These are phyloP conservation scores for Pangasius larnaudii DNA, from an alignment of 2,797 vertebrate species.

Conservation along the genomic window DNA sequence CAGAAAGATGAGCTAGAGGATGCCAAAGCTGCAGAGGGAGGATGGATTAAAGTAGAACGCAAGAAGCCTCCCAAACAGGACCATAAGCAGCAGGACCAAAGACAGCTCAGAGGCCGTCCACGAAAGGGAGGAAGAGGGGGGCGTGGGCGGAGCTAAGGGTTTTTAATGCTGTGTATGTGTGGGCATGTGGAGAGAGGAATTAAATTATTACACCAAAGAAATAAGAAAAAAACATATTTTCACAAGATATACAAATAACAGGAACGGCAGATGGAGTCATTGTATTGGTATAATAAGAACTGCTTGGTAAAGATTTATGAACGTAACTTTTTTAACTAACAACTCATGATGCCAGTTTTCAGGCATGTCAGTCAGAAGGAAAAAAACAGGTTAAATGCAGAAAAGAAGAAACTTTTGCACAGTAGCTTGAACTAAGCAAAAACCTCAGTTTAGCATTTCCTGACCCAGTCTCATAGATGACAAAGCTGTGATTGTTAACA, in stretches of 20 bases:
- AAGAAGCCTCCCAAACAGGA: slow-evolving; percentile 82
- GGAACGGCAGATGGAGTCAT: neutral
- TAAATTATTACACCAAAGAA: slow-evolving; percentile 27
- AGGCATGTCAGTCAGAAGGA: neutral
- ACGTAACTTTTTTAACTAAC: neutral
- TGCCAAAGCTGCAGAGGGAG: slow-evolving; percentile 80
- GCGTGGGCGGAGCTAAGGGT: slow-evolving; percentile 71
- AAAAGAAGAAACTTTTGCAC: neutral
- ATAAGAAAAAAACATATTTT: neutral
- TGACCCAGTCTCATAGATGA: neutral
- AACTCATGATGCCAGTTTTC: neutral
- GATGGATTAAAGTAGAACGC: slow-evolving; percentile 93
- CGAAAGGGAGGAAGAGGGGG: slow-evolving; percentile 76
- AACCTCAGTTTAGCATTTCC: neutral
- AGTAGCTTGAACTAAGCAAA: neutral
- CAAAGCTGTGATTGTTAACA: neutral
- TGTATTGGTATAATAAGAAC: neutral
- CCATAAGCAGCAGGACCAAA: slow-evolving; percentile 77
- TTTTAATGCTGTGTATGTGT: slow-evolving; percentile 16
- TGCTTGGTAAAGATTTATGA: neutral
- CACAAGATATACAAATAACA: neutral
- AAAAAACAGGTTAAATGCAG: neutral
- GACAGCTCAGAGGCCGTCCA: slow-evolving; percentile 80
- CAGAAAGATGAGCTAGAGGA: slow-evolving; percentile 74
- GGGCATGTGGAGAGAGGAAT: neutral